A percentile compares a stretch with the other conserved stretches of the same genome.
Evolutionary conservation across 2,113 vertebrate species (phyloP).

Genomic region (Manacus vitellinus): DNA sequence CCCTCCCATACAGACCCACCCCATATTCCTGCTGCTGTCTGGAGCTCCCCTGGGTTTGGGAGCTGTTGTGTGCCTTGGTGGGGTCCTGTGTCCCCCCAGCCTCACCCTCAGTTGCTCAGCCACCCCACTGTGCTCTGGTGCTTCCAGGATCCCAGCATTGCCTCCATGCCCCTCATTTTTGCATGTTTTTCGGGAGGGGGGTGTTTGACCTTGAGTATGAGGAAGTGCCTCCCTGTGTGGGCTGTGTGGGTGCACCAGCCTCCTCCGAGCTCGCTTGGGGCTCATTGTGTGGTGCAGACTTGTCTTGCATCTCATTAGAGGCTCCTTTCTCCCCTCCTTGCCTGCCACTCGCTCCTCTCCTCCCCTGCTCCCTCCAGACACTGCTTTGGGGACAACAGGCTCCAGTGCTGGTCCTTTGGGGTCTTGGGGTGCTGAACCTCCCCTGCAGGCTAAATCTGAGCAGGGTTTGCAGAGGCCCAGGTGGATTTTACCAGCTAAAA

Average conservation of each 20-base stretch:
- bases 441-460: background rate
- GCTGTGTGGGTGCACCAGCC: background rate
- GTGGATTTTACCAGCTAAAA: background rate
- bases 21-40: background rate
- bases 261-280: slow-evolving; percentile 13
- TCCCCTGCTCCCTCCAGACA: background rate
- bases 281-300: background rate
- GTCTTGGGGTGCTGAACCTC: background rate
- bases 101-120: fast-evolving
- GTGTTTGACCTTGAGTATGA: background rate
- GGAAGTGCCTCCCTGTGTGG: background rate
- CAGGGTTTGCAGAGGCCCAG: background rate
- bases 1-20: background rate
- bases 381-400: background rate
- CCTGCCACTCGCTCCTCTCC: background rate
- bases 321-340: background rate
- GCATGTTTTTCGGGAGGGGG: background rate
- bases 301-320: slow-evolving; percentile 15
- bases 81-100: background rate
- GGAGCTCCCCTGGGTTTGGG: background rate
- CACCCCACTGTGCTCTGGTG: background rate
- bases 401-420: background rate
- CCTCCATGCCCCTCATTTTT: background rate
- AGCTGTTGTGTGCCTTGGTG: background rate
- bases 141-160: background rate